Base-by-base conservation (phyloP, 2,797 vertebrate genomes). In the Trachops cirrhosus region DNA sequence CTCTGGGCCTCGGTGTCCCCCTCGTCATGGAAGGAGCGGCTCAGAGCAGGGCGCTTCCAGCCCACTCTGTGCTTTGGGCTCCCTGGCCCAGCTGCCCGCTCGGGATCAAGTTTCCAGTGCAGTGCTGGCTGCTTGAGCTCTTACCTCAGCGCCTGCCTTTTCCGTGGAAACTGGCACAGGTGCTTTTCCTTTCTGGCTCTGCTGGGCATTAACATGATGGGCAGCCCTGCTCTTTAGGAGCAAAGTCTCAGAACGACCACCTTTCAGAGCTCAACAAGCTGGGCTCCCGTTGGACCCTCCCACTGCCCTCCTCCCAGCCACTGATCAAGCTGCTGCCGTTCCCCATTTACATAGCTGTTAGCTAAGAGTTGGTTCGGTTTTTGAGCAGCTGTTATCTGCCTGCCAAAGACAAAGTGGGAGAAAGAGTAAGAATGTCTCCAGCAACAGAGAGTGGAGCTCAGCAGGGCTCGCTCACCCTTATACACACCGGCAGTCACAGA, bases 291-390 rank as follows among this genome's bases (percentile, higher is more conserved):
- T 21, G 48, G 39, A 15, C 16, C 8, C 29, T 19, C 57, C 16
- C 1, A 5, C 11, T 41, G 29, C 7, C 9, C 29, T 5, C 0
- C 7, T 5, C 29, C 15, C 29, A 0, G 18, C 62, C 22, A 0
- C 14, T 22, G 34, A n/a, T 1, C 57, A 59, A 48, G 37, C 52
- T 6, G 24, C 52, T 57, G 26, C 50, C 29, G 5, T 10, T 83
- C 32, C 57, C 34, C 11, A 2, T 48, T 39, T 26, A 19, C 41
- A 32, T 41, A 16, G 16, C 9, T 11, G 50, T 15, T 44, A 74
- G 83, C 79, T 77, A 39, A 19, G 32, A 29, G 6, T 41, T 14
- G 6, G 9, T 0, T 50, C 44, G 21, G 57, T 41, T 94, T 62
- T 67, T 14, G 22, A 84, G 73, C 12, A 22, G 37, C n/a, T 82